phyloP scores from a whole-genome alignment of 2,888 invertebrate species.

The Drosophila mercatorum region DNA sequence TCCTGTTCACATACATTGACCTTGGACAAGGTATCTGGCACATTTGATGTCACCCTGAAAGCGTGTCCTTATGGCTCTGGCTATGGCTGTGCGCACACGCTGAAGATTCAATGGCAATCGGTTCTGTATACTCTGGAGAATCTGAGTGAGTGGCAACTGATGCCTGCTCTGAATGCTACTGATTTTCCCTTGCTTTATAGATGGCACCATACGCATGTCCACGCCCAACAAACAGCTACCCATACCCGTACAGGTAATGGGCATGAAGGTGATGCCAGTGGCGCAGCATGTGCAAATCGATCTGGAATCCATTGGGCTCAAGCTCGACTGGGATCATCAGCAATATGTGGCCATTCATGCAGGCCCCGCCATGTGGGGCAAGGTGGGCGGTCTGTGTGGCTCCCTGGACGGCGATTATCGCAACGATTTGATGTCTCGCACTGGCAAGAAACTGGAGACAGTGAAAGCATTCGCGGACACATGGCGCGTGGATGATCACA shows the following conservation, averaged over 20 bases:
- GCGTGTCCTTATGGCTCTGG: conserved; percentile 86
- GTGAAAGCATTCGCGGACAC: conserved; percentile 83
- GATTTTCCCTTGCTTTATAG: conserved; percentile 74
- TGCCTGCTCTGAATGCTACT: background rate
- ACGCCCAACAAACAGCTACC: conserved; percentile 87
- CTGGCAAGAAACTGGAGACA: conserved; percentile 85
- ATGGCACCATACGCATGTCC: conserved; percentile 86
- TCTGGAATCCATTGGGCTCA: conserved; percentile 88
- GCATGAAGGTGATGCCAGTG: conserved; percentile 90
- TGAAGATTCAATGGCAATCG: conserved; percentile 88
- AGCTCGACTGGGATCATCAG: conserved; percentile 91
- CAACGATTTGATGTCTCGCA: conserved; percentile 89
- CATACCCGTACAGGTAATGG: conserved; percentile 90
- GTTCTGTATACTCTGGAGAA: conserved; percentile 88
- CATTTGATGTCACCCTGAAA: conserved; percentile 89
- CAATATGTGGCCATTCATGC: conserved; percentile 89
- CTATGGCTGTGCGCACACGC: conserved; percentile 84
- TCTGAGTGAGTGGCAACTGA: conserved; percentile 83
- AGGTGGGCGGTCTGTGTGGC: conserved; percentile 93
- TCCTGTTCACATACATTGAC: conserved; percentile 91
- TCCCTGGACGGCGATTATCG: conserved; percentile 88
- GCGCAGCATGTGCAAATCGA: conserved; percentile 89
- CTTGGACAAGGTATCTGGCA: conserved; percentile 89
- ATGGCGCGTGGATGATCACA: conserved; percentile 82
- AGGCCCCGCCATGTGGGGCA: conserved; percentile 89